Evolutionary conservation across 1,140 invertebrate genomes (phyloP).

Genomic region (Lasioglossum baleicum): DNA sequence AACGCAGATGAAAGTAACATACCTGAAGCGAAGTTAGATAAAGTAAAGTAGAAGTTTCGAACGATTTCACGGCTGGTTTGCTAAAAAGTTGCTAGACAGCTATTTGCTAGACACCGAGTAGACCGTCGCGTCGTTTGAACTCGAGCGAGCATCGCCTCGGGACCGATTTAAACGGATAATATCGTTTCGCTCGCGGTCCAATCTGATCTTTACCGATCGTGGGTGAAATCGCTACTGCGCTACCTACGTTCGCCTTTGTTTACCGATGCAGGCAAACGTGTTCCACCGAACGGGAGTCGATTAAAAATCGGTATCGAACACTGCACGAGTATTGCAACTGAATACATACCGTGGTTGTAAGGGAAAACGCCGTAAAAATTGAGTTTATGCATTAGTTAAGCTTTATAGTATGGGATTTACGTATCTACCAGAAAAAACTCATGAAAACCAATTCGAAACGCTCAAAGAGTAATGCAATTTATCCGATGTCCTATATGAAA

Average conservation of each 20-base stretch:
- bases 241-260: slow-evolving; percentile 11
- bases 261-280: neutral
- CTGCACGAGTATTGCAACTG: neutral
- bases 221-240: neutral
- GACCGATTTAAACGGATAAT: slow-evolving; percentile 59
- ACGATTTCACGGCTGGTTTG: slow-evolving; percentile 8
- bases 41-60: neutral
- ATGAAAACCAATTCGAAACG: too few relatives aligned
- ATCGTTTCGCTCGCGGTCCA: slow-evolving; percentile 24
- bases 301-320: neutral
- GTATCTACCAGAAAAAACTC: too few relatives aligned
- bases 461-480: too few relatives aligned
- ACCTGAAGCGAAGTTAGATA: too few relatives aligned
- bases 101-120: slow-evolving; percentile 36
- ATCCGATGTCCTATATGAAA: too few relatives aligned
- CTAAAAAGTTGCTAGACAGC: slow-evolving; percentile 14
- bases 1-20: slow-evolving; percentile 21
- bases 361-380: too few relatives aligned
- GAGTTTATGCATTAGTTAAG: too few relatives aligned
- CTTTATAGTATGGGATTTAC: too few relatives aligned
- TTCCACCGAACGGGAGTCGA: neutral
- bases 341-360: too few relatives aligned
- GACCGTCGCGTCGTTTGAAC: slow-evolving; percentile 36
- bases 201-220: slow-evolving; percentile 42
- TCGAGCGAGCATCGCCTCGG: slow-evolving; percentile 39